Evolutionary conservation across 2,113 vertebrate genomes (phyloP).

Genomic region (Verasper variegatus): DNA sequence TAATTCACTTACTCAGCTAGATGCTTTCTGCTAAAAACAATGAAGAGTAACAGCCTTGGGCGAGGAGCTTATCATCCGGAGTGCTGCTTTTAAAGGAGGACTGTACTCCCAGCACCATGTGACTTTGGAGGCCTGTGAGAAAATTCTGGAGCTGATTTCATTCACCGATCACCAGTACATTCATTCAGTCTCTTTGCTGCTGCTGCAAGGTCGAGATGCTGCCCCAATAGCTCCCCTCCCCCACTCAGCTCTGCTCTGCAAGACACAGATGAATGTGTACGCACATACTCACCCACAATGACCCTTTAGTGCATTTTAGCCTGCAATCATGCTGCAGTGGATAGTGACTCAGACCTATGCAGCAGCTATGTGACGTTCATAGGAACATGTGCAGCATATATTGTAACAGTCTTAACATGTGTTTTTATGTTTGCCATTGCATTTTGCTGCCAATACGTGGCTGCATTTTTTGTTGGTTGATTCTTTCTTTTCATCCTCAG

Average conservation of each 20-base stretch:
- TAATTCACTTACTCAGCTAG: constrained; percentile 43
- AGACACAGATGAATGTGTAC: constrained; percentile 28
- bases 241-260: constrained; percentile 8
- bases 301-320: constrained; percentile 21
- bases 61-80: constrained; percentile 34
- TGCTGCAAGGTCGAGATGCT: constrained; percentile 71
- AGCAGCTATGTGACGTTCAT: constrained; percentile 28
- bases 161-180: constrained; percentile 61
- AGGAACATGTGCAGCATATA: neutral
- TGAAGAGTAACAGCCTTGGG: constrained; percentile 44
- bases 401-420: neutral
- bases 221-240: constrained; percentile 38
- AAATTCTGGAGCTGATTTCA: constrained; percentile 51
- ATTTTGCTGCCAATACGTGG: neutral
- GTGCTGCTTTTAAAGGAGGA: constrained; percentile 33
- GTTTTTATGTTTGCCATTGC: neutral
- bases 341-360: constrained; percentile 56
- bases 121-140: constrained; percentile 47
- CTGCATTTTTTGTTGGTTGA: neutral
- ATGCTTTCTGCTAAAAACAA: constrained; percentile 41
- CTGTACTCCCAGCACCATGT: constrained; percentile 13
- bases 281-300: constrained; percentile 42
- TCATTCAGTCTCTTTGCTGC: constrained; percentile 62
- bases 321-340: constrained; percentile 18
- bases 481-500: neutral